These are phyloP conservation scores for Thrips palmi DNA, from an alignment of 1,140 invertebrate genomes.

Conservation along the genomic window DNA sequence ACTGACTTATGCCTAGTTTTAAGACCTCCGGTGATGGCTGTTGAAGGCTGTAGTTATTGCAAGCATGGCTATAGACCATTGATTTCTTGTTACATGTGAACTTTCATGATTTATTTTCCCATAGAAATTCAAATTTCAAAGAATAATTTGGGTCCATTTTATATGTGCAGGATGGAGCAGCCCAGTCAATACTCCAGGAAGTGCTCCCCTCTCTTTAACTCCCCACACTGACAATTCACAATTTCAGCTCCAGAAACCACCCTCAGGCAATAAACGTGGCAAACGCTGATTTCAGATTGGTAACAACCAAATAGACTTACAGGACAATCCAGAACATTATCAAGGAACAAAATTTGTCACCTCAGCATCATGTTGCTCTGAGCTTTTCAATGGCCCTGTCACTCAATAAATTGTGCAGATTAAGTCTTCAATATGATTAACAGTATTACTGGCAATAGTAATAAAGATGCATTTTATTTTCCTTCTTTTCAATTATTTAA, in stretches of 20 bases:
- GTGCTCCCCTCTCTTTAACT: constrained; percentile 1
- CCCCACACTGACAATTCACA: constrained; percentile 16
- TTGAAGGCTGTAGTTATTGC: neutral
- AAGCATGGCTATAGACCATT: too few relatives aligned
- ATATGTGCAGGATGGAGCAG: neutral
- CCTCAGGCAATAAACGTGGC: constrained; percentile 44
- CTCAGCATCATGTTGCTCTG: too few relatives aligned
- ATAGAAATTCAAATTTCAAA: neutral
- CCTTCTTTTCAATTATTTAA: too few relatives aligned
- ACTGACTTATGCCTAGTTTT: too few relatives aligned
- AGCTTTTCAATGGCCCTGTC: too few relatives aligned
- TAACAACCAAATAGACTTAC: too few relatives aligned
- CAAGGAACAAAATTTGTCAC: too few relatives aligned
- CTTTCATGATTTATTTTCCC: neutral
- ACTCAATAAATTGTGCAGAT: too few relatives aligned
- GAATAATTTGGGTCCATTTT: neutral
- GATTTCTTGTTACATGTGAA: neutral
- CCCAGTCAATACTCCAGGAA: neutral
- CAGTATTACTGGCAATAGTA: too few relatives aligned
- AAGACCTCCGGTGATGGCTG: neutral
- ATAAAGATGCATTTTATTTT: too few relatives aligned
- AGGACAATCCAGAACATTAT: too few relatives aligned
- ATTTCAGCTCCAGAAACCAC: constrained; percentile 55
- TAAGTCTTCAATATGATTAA: too few relatives aligned
- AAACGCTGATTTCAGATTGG: constrained; percentile 38